A percentile compares a stretch with the other conserved stretches of the same genome.
Conservation (phyloP, 2,888 invertebrate species). For the Polydrusus pterygomalis region DNA sequence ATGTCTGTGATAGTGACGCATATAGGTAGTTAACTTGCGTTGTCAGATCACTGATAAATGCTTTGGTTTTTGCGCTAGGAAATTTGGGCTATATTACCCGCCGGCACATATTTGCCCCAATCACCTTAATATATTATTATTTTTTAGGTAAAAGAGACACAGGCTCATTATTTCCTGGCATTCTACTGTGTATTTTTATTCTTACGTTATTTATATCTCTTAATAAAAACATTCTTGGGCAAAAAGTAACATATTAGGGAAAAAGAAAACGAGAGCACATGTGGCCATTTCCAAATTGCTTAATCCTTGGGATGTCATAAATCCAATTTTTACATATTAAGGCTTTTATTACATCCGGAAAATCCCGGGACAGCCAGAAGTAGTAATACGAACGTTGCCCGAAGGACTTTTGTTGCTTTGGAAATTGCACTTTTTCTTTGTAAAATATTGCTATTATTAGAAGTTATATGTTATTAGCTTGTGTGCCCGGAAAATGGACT, state of each 20-base stretch:
- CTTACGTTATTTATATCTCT: background rate
- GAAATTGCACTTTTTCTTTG: background rate
- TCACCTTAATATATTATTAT: no score
- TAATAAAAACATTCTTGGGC: conserved; percentile 4
- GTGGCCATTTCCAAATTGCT: conserved; percentile 5
- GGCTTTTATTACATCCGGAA: conserved; percentile 7
- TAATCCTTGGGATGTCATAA: conserved; percentile 3
- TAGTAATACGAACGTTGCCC: background rate
- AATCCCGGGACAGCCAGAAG: background rate
- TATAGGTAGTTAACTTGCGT: no score
- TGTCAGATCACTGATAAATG: no score
- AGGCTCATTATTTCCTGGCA: background rate
- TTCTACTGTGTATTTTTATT: background rate
- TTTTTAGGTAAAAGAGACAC: no score
- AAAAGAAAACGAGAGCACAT: background rate
- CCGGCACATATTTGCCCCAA: no score
- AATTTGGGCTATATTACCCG: no score
- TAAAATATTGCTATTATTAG: conserved; percentile 1
- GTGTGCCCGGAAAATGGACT: background rate
- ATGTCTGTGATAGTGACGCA: no score
- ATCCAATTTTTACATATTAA: conserved; percentile 16
- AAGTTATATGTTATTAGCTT: background rate
- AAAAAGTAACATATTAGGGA: background rate
- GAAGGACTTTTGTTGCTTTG: background rate
- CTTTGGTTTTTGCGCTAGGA: no score